These are phyloP conservation scores for Cosmia trapezina DNA, from an alignment of 2,888 invertebrate species.

Conservation along the genomic window DNA sequence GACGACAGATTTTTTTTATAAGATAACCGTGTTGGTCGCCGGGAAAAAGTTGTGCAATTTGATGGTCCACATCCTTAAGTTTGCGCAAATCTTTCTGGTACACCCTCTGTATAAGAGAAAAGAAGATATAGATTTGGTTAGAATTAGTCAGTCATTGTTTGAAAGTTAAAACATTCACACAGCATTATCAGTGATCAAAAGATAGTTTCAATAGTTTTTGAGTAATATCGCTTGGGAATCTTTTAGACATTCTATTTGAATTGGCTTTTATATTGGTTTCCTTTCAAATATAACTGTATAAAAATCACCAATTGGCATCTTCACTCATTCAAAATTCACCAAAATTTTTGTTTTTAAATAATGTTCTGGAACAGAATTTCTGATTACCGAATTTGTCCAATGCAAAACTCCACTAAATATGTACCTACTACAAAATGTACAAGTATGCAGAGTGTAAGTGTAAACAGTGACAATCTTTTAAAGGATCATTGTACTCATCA, in stretches of 20 bases:
- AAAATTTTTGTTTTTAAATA: slow-evolving; percentile 15
- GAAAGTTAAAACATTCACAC: slow-evolving; percentile 7
- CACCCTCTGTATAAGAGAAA: too few species aligned
- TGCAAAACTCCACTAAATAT: neutral
- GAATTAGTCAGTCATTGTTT: slow-evolving; percentile 24
- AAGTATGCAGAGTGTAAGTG: too few species aligned
- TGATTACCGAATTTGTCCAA: neutral
- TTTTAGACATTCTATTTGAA: slow-evolving; percentile 12
- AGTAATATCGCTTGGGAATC: neutral
- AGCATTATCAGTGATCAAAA: slow-evolving; percentile 30
- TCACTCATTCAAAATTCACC: slow-evolving; percentile 62
- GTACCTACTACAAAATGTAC: neutral
- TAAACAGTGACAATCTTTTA: too few species aligned
- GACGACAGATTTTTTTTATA: too few species aligned
- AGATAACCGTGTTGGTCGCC: too few species aligned
- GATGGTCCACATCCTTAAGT: too few species aligned
- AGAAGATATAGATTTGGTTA: neutral
- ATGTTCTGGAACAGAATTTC: neutral
- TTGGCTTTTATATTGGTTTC: slow-evolving; percentile 25
- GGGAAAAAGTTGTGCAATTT: too few species aligned
- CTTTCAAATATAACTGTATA: neutral
- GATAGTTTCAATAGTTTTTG: neutral
- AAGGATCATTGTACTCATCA: too few species aligned
- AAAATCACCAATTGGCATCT: slow-evolving; percentile 56
- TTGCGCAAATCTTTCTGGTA: too few species aligned